Evolutionary conservation across 2,888 invertebrate genomes (phyloP), one percentile per base, ranked within the genome.

Genomic region (Camptogramma bilineatum): DNA sequence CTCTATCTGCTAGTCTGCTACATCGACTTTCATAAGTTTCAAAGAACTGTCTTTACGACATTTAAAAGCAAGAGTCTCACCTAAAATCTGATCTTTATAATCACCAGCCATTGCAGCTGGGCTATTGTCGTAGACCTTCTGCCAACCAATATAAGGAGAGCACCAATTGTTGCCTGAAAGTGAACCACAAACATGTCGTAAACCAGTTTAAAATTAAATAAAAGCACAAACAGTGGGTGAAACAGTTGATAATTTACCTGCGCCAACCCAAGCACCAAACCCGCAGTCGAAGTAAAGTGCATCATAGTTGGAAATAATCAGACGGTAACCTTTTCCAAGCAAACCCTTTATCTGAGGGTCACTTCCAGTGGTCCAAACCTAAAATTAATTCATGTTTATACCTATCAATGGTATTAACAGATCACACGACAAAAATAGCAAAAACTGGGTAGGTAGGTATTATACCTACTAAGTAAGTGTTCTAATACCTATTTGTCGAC

Each of bases 61-160:
- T 13, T 46, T 2, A 39, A 13, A 39, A 13, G 13, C 34, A 39
- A 13, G 1, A 42, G 42, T 72, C 83, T 83, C 83, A 94, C 95
- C 95, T 54, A 95, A 79, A 64, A 95, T 84, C 65, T 94, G 94
- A 50, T 94, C 82, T 31, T 89, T 88, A 69, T 94, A 84, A 16
- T 86, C 69, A 0, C 92, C 89, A n/a, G 94, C 94, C 67, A 97
- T 95, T 8, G 82, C 78, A 21, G 93, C 87, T 0, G 96, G 96
- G 68, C 95, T 95, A 83, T 97, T 97, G 34, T 95, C 95, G 76
- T 98, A 98, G 0, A 97, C 95, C 77, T 95, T 95, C 85, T 98
- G 97, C 98, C 98, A 98, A 2, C 97, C 96, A 76, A 96, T 97
- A 87, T 97, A 98, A 0, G 98, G 98, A 0, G 97, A 95, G 81